These are phyloP conservation scores for Hippocampus mohnikei DNA, from an alignment of 2,113 vertebrate species.

Conservation along the genomic window DNA sequence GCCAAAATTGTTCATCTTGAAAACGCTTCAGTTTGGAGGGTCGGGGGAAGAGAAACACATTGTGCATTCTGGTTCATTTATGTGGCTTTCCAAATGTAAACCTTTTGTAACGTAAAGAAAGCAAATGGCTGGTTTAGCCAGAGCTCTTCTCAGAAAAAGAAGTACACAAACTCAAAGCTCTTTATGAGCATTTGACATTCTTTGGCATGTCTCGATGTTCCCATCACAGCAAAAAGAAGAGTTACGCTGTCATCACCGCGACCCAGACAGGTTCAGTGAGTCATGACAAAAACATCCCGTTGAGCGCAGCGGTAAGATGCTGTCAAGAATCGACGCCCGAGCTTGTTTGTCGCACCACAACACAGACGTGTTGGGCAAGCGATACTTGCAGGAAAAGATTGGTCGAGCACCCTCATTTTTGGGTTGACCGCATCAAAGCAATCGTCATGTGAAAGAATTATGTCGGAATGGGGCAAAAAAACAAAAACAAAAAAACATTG, in stretches of 20 bases:
- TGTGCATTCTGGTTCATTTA: constrained; percentile 1
- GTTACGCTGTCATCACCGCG: constrained; percentile 14
- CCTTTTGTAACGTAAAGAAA: constrained; percentile 11
- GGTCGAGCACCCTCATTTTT: constrained; percentile 11
- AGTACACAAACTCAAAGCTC: constrained; percentile 2
- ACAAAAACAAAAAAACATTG: background rate
- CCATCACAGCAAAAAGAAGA: constrained; percentile 16
- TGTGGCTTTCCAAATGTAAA: constrained; percentile 1
- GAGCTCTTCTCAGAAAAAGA: constrained; percentile 3
- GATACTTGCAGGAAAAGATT: constrained; percentile 17
- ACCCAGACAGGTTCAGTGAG: constrained; percentile 32
- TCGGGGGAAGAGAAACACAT: constrained; percentile 8
- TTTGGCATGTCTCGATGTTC: constrained; percentile 12
- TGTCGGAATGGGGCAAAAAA: background rate
- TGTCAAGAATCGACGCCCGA: constrained; percentile 17
- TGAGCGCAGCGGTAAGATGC: constrained; percentile 5
- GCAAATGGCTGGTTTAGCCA: background rate
- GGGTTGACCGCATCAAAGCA: constrained; percentile 30
- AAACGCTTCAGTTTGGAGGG: background rate
- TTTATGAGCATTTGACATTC: constrained; percentile 13
- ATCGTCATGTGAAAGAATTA: constrained; percentile 10
- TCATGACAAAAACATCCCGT: constrained; percentile 23
- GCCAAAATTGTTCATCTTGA: constrained; percentile 2
- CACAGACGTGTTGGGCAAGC: constrained; percentile 30
- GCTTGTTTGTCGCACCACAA: constrained; percentile 42